Base-by-base conservation (phyloP, 2,113 vertebrate species). In the Columba livia region DNA sequence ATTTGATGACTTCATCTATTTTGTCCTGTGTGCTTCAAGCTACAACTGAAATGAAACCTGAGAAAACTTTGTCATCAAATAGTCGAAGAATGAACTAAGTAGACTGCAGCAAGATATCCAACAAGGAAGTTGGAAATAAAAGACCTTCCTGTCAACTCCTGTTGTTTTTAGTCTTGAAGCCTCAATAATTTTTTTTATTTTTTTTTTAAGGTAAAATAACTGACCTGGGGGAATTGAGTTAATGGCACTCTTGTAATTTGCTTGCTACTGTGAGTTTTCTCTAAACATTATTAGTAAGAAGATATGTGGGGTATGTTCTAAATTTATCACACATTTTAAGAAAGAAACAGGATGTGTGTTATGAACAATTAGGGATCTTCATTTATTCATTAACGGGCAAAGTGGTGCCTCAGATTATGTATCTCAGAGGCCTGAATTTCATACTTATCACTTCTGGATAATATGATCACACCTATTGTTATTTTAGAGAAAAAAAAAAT, bases 211-310 rank as follows among this genome's bases (percentile, higher is more conserved):
- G 42, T 44, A 44, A 44, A 44, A 44, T 44, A 85, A 32, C 66
- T 93, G 40, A 83, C 78, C 15, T 57, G 29, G 51, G 8, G n/a
- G 11, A 69, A 58, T 10, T 54, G n/a, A 51, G 4, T 57, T 66
- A 66, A 38, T 48, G 12, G 15, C 2, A 17, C 8, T 85, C 56
- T 26, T 67, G 21, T 57, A 82, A 81, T 77, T 89, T 67, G 3
- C 62, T 44, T 7, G 2, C 15, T 80, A 44, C 70, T 88, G 28
- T 90, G 48, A 67, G 4, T 75, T 91, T 91, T 6, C 14, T 87
- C 38, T 93, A 83, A 95, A 93, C 58, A 88, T 70, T 34, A 79
- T 88, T 72, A 83, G 9, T 75, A 89, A 94, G 53, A 11, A 89
- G 11, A 81, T 47, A 50, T 12, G 12, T 71, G 60, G 6, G 56